A percentile compares a stretch with the other conserved stretches of the same genome.
phyloP scores from a whole-genome alignment of 2,888 invertebrate genomes.

The Cacoxenus indagator region DNA sequence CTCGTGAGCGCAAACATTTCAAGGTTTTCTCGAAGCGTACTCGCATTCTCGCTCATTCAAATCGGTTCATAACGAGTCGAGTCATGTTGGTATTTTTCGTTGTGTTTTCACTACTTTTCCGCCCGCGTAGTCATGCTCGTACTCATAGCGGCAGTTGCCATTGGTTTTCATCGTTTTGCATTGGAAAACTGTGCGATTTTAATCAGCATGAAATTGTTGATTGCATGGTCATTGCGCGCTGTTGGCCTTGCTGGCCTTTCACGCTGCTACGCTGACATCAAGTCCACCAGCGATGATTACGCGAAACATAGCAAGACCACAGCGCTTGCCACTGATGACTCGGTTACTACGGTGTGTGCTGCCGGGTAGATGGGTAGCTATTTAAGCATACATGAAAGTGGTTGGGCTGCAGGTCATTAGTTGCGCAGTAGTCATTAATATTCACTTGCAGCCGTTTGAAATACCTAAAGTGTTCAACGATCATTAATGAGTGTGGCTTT shows the following conservation, averaged over 20 bases:
- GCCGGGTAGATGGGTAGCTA: background rate
- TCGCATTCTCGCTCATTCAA: background rate
- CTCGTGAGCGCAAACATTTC: background rate
- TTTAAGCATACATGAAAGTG: background rate
- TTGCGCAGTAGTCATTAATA: slow-evolving; percentile 12
- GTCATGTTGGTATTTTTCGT: background rate
- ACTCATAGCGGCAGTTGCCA: background rate
- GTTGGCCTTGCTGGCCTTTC: background rate
- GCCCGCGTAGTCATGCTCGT: background rate
- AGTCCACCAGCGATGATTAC: background rate
- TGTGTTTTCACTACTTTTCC: background rate
- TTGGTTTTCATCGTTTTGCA: background rate
- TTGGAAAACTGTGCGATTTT: slow-evolving; percentile 48
- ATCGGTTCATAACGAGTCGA: background rate
- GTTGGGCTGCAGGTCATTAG: background rate
- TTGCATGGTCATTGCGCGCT: slow-evolving; percentile 23
- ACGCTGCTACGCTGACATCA: background rate
- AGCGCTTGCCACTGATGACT: background rate
- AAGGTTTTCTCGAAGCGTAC: background rate
- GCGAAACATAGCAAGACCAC: background rate
- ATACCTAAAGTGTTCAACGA: background rate
- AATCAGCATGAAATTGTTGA: slow-evolving; percentile 53
- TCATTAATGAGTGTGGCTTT: background rate
- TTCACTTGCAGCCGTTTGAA: slow-evolving; percentile 1
- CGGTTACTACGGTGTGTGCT: background rate